phyloP scores from a whole-genome alignment of 2,888 invertebrate species.

The Anagyrus pseudococci region DNA sequence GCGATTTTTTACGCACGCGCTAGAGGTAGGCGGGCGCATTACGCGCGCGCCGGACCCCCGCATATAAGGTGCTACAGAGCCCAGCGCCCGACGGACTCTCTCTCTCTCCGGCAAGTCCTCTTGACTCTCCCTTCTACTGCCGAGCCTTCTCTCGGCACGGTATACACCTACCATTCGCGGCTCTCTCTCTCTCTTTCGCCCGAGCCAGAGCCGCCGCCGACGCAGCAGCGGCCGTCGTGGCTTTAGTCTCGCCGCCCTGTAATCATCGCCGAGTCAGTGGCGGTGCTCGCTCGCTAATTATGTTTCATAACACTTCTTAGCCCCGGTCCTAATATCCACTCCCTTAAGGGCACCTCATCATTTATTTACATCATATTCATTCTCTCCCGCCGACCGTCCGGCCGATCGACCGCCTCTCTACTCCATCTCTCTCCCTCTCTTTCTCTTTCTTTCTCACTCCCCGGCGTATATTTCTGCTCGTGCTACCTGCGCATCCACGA shows the following conservation, averaged over 20 bases:
- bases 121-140: constrained; percentile 15
- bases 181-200: constrained; percentile 7
- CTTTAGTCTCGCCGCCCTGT: constrained; percentile 61
- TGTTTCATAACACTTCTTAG: constrained; percentile 63
- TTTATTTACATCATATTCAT: constrained; percentile 62
- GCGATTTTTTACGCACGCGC: too few species aligned
- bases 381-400: too few species aligned
- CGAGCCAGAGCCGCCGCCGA: constrained; percentile 33
- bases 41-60: too few species aligned
- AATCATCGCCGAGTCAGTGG: constrained; percentile 63
- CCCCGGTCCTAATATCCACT: constrained; percentile 56
- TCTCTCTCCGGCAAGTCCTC: constrained; percentile 24
- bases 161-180: neutral
- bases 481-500: too few species aligned
- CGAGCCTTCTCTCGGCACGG: too few species aligned
- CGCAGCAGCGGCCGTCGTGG: constrained; percentile 41
- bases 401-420: too few species aligned
- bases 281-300: constrained; percentile 59
- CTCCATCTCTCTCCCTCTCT: neutral
- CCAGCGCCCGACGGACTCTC: constrained; percentile 13
- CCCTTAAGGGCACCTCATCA: constrained; percentile 61
- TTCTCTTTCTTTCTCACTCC: neutral
- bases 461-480: too few species aligned
- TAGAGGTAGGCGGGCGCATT: too few species aligned
- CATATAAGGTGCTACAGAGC: too few species aligned